Percentiles rank a stretch among this genome's conserved stretches.
These are phyloP conservation scores for Panthera tigris DNA, from an alignment of 2,113 vertebrate species.

Conservation along the genomic window DNA sequence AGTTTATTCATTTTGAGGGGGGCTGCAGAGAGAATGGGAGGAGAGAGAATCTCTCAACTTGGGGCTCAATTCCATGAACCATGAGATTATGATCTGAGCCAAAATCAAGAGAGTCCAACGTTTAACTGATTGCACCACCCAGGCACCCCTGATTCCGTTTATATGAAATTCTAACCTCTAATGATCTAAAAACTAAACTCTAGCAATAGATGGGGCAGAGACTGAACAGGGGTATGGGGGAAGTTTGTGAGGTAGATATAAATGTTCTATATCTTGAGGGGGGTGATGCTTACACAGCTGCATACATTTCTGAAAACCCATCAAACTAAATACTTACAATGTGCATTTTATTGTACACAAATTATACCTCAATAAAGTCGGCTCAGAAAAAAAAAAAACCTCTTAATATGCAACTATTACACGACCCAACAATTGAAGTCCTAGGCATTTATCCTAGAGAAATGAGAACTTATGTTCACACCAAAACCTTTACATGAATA, in stretches of 20 bases:
- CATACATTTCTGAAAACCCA: neutral
- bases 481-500: neutral
- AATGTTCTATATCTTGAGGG: neutral
- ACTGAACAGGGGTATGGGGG: neutral
- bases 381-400: neutral
- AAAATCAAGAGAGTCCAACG: too few relatives aligned
- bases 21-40: too few relatives aligned
- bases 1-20: too few relatives aligned
- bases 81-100: too few relatives aligned
- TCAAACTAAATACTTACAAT: neutral
- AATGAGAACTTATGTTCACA: neutral
- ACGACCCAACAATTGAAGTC: neutral
- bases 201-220: neutral
- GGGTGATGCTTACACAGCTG: neutral
- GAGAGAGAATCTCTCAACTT: too few relatives aligned
- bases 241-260: neutral
- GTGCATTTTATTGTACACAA: neutral
- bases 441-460: neutral
- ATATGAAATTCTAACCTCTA: neutral
- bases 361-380: neutral
- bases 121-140: too few relatives aligned
- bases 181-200: neutral
- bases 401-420: neutral
- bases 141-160: neutral
- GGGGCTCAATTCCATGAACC: too few relatives aligned